Evolutionary conservation across 2,113 vertebrate genomes (phyloP).

Genomic region (Trachemys scripta): DNA sequence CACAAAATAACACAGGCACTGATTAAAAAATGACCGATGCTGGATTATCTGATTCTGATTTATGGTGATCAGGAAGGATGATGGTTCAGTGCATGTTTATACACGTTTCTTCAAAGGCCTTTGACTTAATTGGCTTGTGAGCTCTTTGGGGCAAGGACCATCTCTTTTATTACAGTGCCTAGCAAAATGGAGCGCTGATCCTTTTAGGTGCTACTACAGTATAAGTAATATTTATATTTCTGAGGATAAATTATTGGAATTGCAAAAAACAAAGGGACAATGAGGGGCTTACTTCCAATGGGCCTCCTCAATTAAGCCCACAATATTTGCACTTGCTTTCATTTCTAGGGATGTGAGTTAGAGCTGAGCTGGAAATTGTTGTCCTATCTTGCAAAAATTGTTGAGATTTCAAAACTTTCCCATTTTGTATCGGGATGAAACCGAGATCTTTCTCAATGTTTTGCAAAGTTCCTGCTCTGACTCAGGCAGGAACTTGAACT

Average conservation of each 20-base stretch:
- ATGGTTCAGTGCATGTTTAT: background rate
- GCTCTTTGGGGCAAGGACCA: background rate
- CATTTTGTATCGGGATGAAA: background rate
- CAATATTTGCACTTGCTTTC: background rate
- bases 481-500: background rate
- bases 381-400: background rate
- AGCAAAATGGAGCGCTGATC: background rate
- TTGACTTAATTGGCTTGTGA: background rate
- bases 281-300: background rate
- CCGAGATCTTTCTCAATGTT: background rate
- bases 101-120: background rate
- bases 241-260: too few species aligned
- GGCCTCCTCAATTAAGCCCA: background rate
- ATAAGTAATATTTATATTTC: too few species aligned
- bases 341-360: background rate
- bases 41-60: background rate
- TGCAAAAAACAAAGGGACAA: too few species aligned
- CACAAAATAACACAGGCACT: background rate
- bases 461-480: background rate
- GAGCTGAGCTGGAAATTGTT: too few species aligned
- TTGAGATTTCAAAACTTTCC: background rate
- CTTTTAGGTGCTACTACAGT: too few species aligned
- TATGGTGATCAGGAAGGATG: background rate
- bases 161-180: background rate
- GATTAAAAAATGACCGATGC: background rate